These are phyloP conservation scores for Neopelma chrysocephalum DNA, from an alignment of 2,797 vertebrate species.

Conservation along the genomic window DNA sequence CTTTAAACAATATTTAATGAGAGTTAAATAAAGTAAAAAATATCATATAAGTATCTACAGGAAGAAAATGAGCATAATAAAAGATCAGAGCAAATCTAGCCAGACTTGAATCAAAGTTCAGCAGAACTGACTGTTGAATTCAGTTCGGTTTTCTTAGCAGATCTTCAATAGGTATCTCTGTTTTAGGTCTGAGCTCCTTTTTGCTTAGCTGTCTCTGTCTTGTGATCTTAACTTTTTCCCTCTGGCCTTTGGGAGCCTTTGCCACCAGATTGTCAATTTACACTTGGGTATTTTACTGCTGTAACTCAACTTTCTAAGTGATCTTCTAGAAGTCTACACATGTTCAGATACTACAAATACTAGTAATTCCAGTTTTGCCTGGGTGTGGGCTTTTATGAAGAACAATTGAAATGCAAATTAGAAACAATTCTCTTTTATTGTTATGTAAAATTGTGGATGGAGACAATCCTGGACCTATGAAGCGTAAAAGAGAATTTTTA, in stretches of 20 bases:
- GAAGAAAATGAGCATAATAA: neutral
- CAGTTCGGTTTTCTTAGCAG: neutral
- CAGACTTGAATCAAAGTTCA: neutral
- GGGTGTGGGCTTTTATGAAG: neutral
- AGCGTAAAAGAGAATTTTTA: neutral
- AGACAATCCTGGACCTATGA: neutral
- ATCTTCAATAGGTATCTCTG: neutral
- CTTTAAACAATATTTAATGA: neutral
- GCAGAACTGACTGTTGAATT: neutral
- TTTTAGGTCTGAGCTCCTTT: neutral
- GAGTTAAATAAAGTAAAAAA: neutral
- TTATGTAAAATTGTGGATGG: neutral
- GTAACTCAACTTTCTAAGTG: neutral
- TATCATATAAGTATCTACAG: neutral
- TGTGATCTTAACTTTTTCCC: neutral
- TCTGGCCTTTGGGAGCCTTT: neutral
- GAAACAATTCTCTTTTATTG: neutral
- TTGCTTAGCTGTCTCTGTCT: neutral
- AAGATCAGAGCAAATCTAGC: neutral
- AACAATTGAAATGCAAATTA: neutral
- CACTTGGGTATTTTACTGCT: neutral
- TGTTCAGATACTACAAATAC: neutral
- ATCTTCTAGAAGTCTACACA: neutral
- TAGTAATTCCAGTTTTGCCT: neutral
- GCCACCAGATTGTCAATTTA: neutral